Evolutionary conservation across 2,888 invertebrate genomes (phyloP).

Genomic region (Hofmannophila pseudospretella): DNA sequence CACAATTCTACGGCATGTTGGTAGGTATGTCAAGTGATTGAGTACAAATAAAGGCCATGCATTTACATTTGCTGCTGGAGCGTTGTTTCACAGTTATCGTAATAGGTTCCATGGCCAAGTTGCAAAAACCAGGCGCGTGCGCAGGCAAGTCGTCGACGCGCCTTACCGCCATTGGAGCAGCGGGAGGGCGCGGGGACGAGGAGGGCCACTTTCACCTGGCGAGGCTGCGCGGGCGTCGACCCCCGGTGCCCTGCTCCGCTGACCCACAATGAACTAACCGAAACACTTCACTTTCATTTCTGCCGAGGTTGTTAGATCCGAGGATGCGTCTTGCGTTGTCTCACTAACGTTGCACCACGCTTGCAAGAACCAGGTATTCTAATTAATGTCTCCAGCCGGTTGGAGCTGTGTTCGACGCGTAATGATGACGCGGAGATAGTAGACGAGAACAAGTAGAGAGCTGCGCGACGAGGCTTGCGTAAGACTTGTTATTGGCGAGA

Average conservation of each 20-base stretch:
- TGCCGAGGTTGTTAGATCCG: conserved; percentile 56
- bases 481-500: conserved; percentile 69
- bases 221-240: conserved; percentile 77
- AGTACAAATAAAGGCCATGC: conserved; percentile 59
- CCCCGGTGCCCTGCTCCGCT: conserved; percentile 73
- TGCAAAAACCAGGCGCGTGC: conserved; percentile 74
- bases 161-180: conserved; percentile 45
- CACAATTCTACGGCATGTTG: conserved; percentile 21
- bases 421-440: conserved; percentile 40
- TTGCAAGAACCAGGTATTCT: conserved; percentile 30
- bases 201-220: conserved; percentile 72
- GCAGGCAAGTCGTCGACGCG: conserved; percentile 55
- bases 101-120: conserved; percentile 75
- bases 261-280: conserved; percentile 67
- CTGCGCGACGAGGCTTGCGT: conserved; percentile 53
- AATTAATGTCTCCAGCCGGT: conserved; percentile 12
- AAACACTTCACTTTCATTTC: conserved; percentile 75
- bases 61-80: conserved; percentile 64
- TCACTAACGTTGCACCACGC: conserved; percentile 41
- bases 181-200: conserved; percentile 39
- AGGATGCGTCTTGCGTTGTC: conserved; percentile 59
- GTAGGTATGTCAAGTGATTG: conserved; percentile 39
- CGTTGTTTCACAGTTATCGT: conserved; percentile 70
- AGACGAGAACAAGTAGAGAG: conserved; percentile 50
- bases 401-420: conserved; percentile 15